Conservation (phyloP, 1,140 invertebrate genomes). For the Hypsibius dujardini region DNA sequence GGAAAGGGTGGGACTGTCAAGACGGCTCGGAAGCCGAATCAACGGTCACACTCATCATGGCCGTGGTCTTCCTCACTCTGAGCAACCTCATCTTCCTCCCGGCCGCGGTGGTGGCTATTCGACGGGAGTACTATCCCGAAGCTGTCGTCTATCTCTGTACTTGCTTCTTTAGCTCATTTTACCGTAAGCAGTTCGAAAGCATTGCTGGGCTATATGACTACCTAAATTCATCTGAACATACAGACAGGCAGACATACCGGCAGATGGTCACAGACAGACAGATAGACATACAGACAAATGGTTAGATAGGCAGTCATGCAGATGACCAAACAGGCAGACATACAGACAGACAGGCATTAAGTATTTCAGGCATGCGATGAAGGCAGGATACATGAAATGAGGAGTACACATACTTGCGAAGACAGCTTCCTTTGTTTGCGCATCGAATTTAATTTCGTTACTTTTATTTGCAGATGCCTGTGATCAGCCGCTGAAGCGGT, state of each 20-base stretch:
- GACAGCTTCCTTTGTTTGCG: slow-evolving; percentile 10
- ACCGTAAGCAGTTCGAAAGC: slow-evolving; percentile 35
- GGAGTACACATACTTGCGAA: no score
- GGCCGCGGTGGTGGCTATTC: slow-evolving; percentile 55
- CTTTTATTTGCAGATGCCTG: slow-evolving; percentile 37
- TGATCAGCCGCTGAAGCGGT: slow-evolving; percentile 35
- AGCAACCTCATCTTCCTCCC: slow-evolving; percentile 71
- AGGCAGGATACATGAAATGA: no score
- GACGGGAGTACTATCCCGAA: slow-evolving; percentile 58
- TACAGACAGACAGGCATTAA: no score
- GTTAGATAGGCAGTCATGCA: no score
- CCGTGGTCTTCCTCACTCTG: slow-evolving; percentile 55
- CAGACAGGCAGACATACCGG: no score
- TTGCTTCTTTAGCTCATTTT: slow-evolving; percentile 53
- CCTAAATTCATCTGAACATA: no score
- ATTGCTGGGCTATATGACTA: no score
- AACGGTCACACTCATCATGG: slow-evolving; percentile 44
- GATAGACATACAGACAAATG: no score
- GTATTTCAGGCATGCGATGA: no score
- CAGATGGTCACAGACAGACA: no score
- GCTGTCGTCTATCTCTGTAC: slow-evolving; percentile 60
- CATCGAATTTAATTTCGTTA: slow-evolving; percentile 23
- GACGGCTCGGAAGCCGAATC: slow-evolving; percentile 55
- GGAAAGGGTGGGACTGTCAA: slow-evolving; percentile 60
- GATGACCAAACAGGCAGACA: no score